Percentiles rank a stretch among this genome's conserved stretches.
Conservation (phyloP, 2,888 invertebrate species). For the Dusona sp. region DNA sequence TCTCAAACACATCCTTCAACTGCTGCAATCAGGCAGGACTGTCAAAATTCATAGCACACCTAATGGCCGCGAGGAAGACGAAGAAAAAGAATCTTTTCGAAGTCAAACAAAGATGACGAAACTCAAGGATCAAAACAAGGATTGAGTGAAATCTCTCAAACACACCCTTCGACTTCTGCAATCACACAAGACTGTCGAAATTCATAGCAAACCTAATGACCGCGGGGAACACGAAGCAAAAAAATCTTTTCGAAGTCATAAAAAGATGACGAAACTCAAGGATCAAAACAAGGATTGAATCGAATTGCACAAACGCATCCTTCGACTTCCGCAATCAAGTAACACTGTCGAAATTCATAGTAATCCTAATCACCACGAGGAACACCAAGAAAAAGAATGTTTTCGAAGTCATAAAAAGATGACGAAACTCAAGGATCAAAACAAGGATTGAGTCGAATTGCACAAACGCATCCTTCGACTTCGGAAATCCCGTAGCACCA, state of each 20-base stretch:
- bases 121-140: constrained; percentile 3
- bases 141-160: background rate
- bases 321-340: background rate
- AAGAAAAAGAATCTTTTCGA: background rate
- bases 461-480: background rate
- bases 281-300: background rate
- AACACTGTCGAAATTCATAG: background rate
- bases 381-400: background rate
- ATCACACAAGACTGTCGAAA: background rate
- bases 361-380: background rate
- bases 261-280: background rate
- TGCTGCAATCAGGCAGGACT: background rate
- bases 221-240: background rate
- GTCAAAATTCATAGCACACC: background rate
- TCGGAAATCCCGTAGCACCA: no score
- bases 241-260: background rate
- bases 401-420: background rate
- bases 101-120: background rate
- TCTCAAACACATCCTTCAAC: background rate
- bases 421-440: constrained; percentile 1
- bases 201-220: background rate
- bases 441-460: background rate
- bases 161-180: background rate
- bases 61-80: no score
- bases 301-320: background rate